These are phyloP conservation scores for Ptychoptera albimana DNA, from an alignment of 2,888 invertebrate genomes.

Conservation along the genomic window DNA sequence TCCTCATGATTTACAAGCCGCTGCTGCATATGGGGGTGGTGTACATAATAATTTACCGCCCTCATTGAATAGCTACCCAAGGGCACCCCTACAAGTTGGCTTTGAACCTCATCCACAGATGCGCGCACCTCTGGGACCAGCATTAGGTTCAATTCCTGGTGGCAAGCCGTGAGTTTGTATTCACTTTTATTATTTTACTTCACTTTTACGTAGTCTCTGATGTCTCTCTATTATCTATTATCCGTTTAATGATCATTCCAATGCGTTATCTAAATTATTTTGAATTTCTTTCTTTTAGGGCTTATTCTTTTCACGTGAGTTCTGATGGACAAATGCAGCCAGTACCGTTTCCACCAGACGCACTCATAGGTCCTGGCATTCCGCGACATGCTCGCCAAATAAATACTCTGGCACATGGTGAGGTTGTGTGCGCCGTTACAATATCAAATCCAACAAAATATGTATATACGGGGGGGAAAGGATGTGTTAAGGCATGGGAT, in stretches of 20 bases:
- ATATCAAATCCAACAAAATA: slow-evolving; percentile 86
- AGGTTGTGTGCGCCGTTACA: slow-evolving; percentile 94
- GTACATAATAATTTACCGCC: slow-evolving; percentile 49
- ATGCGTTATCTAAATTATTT: background rate
- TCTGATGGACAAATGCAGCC: slow-evolving; percentile 82
- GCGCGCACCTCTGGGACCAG: slow-evolving; percentile 32
- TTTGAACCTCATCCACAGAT: slow-evolving; percentile 51
- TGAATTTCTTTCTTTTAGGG: slow-evolving; percentile 40
- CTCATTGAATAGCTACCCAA: slow-evolving; percentile 45
- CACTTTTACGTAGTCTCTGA: background rate
- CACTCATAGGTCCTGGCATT: slow-evolving; percentile 82
- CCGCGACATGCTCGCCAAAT: slow-evolving; percentile 79
- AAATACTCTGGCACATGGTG: slow-evolving; percentile 85
- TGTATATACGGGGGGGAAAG: slow-evolving; percentile 92
- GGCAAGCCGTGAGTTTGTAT: slow-evolving; percentile 66
- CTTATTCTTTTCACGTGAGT: slow-evolving; percentile 88
- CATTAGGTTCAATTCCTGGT: slow-evolving; percentile 52
- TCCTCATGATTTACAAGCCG: slow-evolving; percentile 42
- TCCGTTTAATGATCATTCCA: background rate
- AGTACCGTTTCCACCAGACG: slow-evolving; percentile 89
- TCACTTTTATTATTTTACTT: slow-evolving; percentile 3
- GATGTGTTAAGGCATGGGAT: slow-evolving; percentile 96
- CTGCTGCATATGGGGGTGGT: slow-evolving; percentile 32
- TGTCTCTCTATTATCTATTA: background rate
- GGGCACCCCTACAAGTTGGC: slow-evolving; percentile 46